Evolutionary conservation across 1,140 invertebrate species (phyloP).

Genomic region (Cotesia typhae): DNA sequence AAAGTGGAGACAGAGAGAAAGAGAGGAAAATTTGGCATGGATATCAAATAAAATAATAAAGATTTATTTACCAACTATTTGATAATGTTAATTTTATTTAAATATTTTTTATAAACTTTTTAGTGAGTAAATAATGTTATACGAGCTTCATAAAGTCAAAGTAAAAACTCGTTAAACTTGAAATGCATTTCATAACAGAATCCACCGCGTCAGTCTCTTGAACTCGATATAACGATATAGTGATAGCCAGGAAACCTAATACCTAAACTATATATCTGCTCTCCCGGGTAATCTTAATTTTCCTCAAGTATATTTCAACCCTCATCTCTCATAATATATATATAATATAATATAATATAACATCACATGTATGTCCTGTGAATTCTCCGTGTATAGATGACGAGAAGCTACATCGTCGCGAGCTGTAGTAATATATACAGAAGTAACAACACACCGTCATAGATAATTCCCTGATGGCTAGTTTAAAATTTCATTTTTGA

Average conservation of each 20-base stretch:
- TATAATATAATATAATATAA: slow-evolving; percentile 6
- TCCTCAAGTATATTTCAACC: slow-evolving; percentile 37
- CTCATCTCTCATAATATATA: slow-evolving; percentile 8
- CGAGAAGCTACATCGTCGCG: too few relatives aligned
- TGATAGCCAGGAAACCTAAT: slow-evolving; percentile 22
- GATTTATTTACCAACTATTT: too few relatives aligned
- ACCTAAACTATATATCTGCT: slow-evolving; percentile 38
- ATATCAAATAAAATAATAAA: too few relatives aligned
- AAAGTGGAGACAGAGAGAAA: too few relatives aligned
- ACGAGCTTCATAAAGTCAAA: slow-evolving; percentile 2
- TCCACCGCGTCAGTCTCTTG: slow-evolving; percentile 25
- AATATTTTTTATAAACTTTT: too few relatives aligned
- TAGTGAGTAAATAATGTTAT: too few relatives aligned
- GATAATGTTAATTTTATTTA: too few relatives aligned
- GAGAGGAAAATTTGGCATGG: too few relatives aligned
- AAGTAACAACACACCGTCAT: neutral
- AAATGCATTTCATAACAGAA: slow-evolving; percentile 1
- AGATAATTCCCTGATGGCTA: neutral
- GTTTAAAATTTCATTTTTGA: slow-evolving; percentile 10
- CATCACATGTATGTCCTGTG: slow-evolving; percentile 3
- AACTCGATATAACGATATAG: neutral
- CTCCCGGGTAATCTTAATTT: slow-evolving; percentile 56
- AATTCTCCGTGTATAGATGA: too few relatives aligned
- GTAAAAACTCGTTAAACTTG: slow-evolving; percentile 1
- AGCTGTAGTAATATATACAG: too few relatives aligned